Conservation (phyloP, 1,140 invertebrate genomes). For the Ditylenchus dipsaci region DNA sequence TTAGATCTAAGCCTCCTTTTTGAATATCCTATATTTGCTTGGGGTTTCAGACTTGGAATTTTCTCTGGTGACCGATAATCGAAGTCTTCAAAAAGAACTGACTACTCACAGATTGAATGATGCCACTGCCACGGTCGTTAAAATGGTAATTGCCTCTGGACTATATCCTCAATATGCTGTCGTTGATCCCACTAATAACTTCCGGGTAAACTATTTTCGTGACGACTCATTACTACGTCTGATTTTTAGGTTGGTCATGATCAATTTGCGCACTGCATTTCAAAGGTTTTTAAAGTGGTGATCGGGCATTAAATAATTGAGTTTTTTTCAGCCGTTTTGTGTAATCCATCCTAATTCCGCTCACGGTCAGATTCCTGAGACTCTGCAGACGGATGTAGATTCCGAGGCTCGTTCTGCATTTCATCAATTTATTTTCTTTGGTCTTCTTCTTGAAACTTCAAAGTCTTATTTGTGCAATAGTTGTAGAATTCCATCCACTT, state of each 20-base stretch:
- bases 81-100: slow-evolving; percentile 21
- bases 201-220: not conserved
- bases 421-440: slow-evolving; percentile 42
- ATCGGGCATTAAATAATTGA: not conserved
- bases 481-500: slow-evolving; percentile 26
- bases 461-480: slow-evolving; percentile 41
- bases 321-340: slow-evolving; percentile 11
- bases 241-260: slow-evolving; percentile 21
- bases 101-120: slow-evolving; percentile 26
- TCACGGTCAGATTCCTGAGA: slow-evolving; percentile 28
- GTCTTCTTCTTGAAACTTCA: slow-evolving; percentile 38
- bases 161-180: slow-evolving; percentile 43
- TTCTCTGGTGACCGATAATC: slow-evolving; percentile 24
- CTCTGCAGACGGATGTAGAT: slow-evolving; percentile 19
- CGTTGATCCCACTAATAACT: slow-evolving; percentile 26
- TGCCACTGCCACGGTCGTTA: slow-evolving; percentile 15
- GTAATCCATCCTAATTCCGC: slow-evolving; percentile 39
- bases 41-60: slow-evolving; percentile 37
- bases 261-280: slow-evolving; percentile 33
- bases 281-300: slow-evolving; percentile 25
- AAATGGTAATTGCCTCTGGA: slow-evolving; percentile 34
- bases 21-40: not conserved
- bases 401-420: slow-evolving; percentile 20
- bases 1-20: too few species aligned
- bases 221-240: not conserved